These are phyloP conservation scores for Xyrauchen texanus DNA, from an alignment of 2,113 vertebrate species.

Conservation along the genomic window DNA sequence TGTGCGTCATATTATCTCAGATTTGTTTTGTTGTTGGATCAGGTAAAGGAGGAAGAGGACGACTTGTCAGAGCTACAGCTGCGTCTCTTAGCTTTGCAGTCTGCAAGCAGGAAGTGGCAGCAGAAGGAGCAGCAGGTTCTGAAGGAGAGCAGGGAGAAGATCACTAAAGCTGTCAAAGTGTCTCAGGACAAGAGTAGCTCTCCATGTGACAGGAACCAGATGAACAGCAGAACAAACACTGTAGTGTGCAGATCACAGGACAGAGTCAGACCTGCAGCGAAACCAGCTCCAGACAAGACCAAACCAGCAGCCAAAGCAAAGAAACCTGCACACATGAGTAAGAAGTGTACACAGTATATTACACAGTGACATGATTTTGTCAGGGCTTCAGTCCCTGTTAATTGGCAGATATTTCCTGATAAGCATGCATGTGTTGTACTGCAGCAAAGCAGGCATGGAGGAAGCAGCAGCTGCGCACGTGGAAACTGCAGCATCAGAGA, in stretches of 20 bases:
- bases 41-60: constrained; percentile 84
- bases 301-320: constrained; percentile 8
- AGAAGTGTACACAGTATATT: not conserved
- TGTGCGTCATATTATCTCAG: no score
- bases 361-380: not conserved
- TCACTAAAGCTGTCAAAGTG: constrained; percentile 47
- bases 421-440: constrained; percentile 12
- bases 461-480: constrained; percentile 87
- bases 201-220: not conserved
- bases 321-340: constrained; percentile 6
- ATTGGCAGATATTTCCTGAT: no score
- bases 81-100: constrained; percentile 93
- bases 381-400: no score
- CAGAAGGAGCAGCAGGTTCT: constrained; percentile 96
- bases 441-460: constrained; percentile 84
- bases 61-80: constrained; percentile 95
- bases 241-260: not conserved
- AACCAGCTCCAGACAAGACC: constrained; percentile 36
- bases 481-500: constrained; percentile 87
- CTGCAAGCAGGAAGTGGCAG: constrained; percentile 98
- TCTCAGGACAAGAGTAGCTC: constrained; percentile 64
- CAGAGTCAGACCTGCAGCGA: not conserved
- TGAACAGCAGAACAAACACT: not conserved
- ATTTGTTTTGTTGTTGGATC: not conserved
- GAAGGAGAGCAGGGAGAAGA: constrained; percentile 92